These are phyloP conservation scores for Margaritifera margaritifera DNA, from an alignment of 2,888 invertebrate genomes.

Conservation along the genomic window DNA sequence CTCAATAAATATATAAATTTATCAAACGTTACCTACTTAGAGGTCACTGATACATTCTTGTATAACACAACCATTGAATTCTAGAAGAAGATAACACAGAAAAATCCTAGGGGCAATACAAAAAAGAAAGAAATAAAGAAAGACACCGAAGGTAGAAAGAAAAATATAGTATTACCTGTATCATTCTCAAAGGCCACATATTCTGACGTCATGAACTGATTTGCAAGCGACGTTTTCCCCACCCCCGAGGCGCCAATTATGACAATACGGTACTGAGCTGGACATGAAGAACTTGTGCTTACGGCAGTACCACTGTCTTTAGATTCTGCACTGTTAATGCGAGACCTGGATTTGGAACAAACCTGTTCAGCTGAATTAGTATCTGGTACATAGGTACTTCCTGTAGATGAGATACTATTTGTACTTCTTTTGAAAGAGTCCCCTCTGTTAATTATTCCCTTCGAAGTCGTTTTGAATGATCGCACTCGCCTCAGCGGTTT, in stretches of 20 bases:
- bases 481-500: conserved; percentile 78
- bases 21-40: too few species aligned
- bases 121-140: too few species aligned
- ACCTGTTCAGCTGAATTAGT: conserved; percentile 13
- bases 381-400: conserved; percentile 75
- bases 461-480: conserved; percentile 93
- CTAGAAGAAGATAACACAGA: too few species aligned
- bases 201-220: conserved; percentile 83
- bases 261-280: conserved; percentile 77
- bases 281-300: conserved; percentile 26
- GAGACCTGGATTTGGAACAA: conserved; percentile 25
- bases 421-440: conserved; percentile 93
- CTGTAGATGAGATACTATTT: conserved; percentile 84
- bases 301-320: conserved; percentile 33
- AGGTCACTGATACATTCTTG: too few species aligned
- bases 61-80: too few species aligned
- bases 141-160: too few species aligned
- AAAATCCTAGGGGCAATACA: too few species aligned
- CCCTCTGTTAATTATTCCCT: conserved; percentile 85
- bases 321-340: conserved; percentile 35
- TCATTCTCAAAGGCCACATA: conserved; percentile 76
- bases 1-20: too few species aligned
- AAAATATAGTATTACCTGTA: conserved; percentile 18
- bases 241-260: conserved; percentile 81
- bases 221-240: conserved; percentile 81